Percentiles rank a stretch among this genome's conserved stretches.
phyloP scores from a whole-genome alignment of 2,888 invertebrate species.

The Isoperla grammatica region DNA sequence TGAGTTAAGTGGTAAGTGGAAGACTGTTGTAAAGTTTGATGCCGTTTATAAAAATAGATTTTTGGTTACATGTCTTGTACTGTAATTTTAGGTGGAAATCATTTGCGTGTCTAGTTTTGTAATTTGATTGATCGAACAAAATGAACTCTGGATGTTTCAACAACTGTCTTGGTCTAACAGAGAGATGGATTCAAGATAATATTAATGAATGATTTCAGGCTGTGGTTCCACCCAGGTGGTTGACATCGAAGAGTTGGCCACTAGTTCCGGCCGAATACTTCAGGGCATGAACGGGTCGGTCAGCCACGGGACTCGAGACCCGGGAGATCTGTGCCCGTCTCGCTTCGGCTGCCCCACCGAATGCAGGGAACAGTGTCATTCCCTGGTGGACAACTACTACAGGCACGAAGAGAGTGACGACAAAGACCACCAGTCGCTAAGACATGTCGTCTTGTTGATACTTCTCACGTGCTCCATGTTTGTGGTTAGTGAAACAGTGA shows the following conservation, averaged over 20 bases:
- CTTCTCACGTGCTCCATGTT: slow-evolving; percentile 80
- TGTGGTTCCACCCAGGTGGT: slow-evolving; percentile 34
- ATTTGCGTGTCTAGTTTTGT: no score
- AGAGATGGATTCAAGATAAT: no score
- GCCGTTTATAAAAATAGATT: no score
- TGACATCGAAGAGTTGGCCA: slow-evolving; percentile 43
- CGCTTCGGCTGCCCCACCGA: slow-evolving; percentile 49
- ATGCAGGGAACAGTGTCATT: slow-evolving; percentile 48
- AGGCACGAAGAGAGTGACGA: slow-evolving; percentile 46
- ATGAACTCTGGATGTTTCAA: no score
- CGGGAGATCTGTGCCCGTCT: slow-evolving; percentile 44
- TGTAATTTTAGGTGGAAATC: no score
- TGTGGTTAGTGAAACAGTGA: slow-evolving; percentile 58
- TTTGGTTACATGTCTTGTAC: no score
- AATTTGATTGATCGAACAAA: no score
- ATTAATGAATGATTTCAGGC: slow-evolving; percentile 7
- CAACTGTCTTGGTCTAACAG: no score
- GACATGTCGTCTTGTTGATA: slow-evolving; percentile 77
- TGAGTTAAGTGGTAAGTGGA: no score
- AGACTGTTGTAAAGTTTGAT: no score
- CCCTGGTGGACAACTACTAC: slow-evolving; percentile 49
- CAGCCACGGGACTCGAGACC: not conserved
- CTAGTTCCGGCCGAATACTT: slow-evolving; percentile 26
- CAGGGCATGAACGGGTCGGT: not conserved
- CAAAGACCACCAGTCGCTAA: slow-evolving; percentile 65